Evolutionary conservation across 2,888 invertebrate species (phyloP), one percentile per base, ranked within the genome.

Genomic region (Nephrotoma flavescens): DNA sequence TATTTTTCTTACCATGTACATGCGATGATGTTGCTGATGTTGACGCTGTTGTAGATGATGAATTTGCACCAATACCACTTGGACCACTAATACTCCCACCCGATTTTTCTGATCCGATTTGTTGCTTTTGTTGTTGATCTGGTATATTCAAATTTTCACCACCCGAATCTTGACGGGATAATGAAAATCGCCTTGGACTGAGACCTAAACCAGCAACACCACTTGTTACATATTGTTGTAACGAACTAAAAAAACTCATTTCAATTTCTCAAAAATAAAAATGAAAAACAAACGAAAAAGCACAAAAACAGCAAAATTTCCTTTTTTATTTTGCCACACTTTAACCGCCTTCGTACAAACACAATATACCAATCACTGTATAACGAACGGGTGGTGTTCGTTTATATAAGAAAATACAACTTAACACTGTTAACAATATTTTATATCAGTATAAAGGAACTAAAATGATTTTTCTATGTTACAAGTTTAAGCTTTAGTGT

Each of bases 171-270:
- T 95, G 95, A 1, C 95, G 93, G 41, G 95, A 93, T 87, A 95
- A 93, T 15, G 95, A 95, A 90, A 93, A 95, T 88, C 95, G 93
- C 88, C 95, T 95, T 87, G 96, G 95, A 88, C 96, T 95, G 87
- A 97, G 92, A 88, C 95, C 95, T 89, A 97, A 92, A 89, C 95
- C 96, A 86, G 96, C 96, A 89, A 97, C 96, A 90, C 96, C 96
- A 92, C 96, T 96, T 90, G 95, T 96, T 91, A 97, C 96, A 91
- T 96, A 96, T 92, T 97, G 96, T 90, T 96, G 96, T 89, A 97
- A 92, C 71, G 96, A 96, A 91, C 95, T 95, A 91, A 97, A 95
- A 93, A 97, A 97, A 93, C 96, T 97, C 97, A 97, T 97, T 88
- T 87, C 88, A 87, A 12, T 71, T 86, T 41, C 41, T 41, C 42